Conservation (phyloP, 2,797 vertebrate species). For the Cynopterus sphinx region DNA sequence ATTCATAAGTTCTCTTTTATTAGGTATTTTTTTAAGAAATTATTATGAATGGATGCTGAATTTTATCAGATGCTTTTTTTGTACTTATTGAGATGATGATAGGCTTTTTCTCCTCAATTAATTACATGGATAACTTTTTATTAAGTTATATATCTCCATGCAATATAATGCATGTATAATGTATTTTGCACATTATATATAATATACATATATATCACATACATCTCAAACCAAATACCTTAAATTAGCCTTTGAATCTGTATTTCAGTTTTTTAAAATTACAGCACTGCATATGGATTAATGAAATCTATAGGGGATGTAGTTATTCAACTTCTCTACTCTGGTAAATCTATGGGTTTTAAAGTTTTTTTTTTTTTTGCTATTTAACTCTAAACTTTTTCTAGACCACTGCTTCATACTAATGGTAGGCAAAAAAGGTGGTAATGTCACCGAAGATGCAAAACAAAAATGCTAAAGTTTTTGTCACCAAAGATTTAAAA, state of each 20-base stretch:
- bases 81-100: background rate
- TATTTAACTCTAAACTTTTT: background rate
- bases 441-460: background rate
- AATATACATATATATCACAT: background rate
- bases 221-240: background rate
- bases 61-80: background rate
- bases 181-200: background rate
- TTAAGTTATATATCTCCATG: background rate
- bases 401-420: background rate
- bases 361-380: background rate
- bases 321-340: background rate
- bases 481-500: constrained; percentile 12
- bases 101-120: background rate
- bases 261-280: constrained; percentile 37
- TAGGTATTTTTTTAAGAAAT: background rate
- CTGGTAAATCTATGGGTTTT: background rate
- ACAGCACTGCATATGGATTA: background rate
- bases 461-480: constrained; percentile 17
- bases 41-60: background rate
- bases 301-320: background rate
- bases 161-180: background rate
- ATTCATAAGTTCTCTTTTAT: background rate
- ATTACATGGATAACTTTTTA: background rate
- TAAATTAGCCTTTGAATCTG: background rate
- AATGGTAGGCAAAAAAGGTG: background rate